phyloP scores from a whole-genome alignment of 2,797 vertebrate species.

The Enteromius afrohamiltoni region DNA sequence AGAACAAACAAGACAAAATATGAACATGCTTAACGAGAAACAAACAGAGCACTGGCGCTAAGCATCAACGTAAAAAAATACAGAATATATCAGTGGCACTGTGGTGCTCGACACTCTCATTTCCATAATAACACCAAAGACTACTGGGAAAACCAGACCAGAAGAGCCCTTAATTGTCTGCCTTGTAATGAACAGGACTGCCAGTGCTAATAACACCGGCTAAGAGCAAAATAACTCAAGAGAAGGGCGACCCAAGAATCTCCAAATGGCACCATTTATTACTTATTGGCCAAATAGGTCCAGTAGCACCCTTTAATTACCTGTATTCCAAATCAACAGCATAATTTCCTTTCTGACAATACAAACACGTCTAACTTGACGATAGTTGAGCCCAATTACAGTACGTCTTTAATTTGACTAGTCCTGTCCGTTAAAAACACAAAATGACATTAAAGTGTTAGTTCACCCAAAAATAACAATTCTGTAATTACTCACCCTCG shows the following conservation, averaged over 20 bases:
- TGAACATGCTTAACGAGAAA: constrained; percentile 5
- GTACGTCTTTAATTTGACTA: neutral
- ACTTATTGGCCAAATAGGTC: constrained; percentile 3
- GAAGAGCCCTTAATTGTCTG: constrained; percentile 22
- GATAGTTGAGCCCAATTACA: neutral
- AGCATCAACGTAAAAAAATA: neutral
- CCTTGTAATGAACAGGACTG: constrained; percentile 25
- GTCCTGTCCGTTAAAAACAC: neutral
- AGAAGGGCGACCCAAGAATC: neutral
- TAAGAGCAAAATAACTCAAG: constrained; percentile 10
- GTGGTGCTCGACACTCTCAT: neutral
- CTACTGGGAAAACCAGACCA: neutral
- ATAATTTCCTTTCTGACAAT: neutral
- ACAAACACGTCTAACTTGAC: neutral
- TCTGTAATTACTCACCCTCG: too few species aligned
- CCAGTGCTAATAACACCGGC: constrained; percentile 7
- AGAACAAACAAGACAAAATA: neutral
- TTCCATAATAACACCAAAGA: constrained; percentile 36
- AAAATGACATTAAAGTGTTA: neutral
- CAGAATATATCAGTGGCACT: constrained; percentile 10
- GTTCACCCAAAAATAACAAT: too few species aligned
- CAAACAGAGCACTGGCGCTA: neutral
- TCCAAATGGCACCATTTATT: constrained; percentile 13
- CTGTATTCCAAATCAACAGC: neutral
- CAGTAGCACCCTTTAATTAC: neutral